Evolutionary conservation across 2,113 vertebrate species (phyloP).

Genomic region (Syngnathus floridae): DNA sequence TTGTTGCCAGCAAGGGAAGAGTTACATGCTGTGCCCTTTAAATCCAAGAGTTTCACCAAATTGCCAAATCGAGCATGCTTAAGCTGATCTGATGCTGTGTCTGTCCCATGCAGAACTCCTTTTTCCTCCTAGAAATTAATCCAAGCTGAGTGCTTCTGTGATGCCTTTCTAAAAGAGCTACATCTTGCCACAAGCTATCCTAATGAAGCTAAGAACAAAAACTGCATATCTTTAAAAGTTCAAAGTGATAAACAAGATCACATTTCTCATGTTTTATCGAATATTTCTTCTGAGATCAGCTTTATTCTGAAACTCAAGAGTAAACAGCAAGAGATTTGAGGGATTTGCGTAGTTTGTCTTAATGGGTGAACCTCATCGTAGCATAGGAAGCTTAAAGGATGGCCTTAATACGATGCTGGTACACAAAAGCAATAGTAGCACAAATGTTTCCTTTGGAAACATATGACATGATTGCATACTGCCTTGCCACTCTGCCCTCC

Average conservation of each 20-base stretch:
- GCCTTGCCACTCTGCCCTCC: not conserved
- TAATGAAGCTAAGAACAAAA: not conserved
- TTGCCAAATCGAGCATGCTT: conserved; percentile 46
- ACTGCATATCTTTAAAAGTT: not conserved
- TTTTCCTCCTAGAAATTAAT: conserved; percentile 1
- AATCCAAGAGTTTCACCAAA: conserved; percentile 35
- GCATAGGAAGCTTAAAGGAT: conserved; percentile 53
- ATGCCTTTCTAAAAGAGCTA: not conserved
- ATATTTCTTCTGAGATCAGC: not conserved
- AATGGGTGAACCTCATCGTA: not conserved
- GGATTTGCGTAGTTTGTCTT: conserved; percentile 8
- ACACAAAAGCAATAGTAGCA: conserved; percentile 43
- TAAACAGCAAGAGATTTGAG: conserved; percentile 12
- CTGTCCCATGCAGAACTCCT: not conserved
- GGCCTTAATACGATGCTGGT: conserved; percentile 62
- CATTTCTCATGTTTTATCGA: not conserved
- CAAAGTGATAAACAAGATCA: not conserved
- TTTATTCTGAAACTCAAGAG: not conserved
- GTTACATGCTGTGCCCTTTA: conserved; percentile 38
- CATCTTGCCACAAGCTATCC: not conserved
- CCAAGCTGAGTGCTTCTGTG: not conserved
- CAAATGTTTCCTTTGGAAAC: conserved; percentile 32
- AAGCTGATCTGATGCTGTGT: conserved; percentile 36
- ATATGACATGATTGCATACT: not conserved
- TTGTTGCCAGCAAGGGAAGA: conserved; percentile 22